Conservation (phyloP, 2,113 vertebrate species). For the Phaethon lepturus region DNA sequence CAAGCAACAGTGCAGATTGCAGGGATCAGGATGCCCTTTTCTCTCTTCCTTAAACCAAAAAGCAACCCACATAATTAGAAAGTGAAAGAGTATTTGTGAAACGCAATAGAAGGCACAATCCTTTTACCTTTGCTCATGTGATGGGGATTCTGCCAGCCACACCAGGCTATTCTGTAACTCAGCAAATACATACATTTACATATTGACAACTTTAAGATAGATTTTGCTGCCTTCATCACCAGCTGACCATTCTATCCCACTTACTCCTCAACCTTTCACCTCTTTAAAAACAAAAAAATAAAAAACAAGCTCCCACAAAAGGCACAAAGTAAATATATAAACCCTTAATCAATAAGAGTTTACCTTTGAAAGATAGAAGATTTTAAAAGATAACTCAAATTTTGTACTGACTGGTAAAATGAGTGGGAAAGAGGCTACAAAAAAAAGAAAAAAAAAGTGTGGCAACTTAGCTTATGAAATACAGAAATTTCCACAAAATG, state of each 20-base stretch:
- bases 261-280: neutral
- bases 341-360: neutral
- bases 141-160: neutral
- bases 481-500: neutral
- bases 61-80: neutral
- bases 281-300: neutral
- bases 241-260: neutral
- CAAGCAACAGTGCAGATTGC: slow-evolving; percentile 63
- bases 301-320: neutral
- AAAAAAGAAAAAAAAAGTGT: neutral
- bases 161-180: neutral
- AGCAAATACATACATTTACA: neutral
- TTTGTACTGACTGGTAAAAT: neutral
- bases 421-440: neutral
- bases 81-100: neutral
- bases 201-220: neutral
- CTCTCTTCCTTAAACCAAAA: slow-evolving; percentile 41
- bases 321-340: neutral
- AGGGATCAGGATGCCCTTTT: slow-evolving; percentile 47
- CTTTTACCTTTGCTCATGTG: neutral
- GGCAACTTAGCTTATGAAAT: neutral
- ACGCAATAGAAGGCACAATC: neutral
- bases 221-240: neutral
- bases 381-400: neutral
- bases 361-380: neutral